These are phyloP conservation scores for Drosophila prosaltans DNA, from an alignment of 1,140 invertebrate species.

Conservation along the genomic window DNA sequence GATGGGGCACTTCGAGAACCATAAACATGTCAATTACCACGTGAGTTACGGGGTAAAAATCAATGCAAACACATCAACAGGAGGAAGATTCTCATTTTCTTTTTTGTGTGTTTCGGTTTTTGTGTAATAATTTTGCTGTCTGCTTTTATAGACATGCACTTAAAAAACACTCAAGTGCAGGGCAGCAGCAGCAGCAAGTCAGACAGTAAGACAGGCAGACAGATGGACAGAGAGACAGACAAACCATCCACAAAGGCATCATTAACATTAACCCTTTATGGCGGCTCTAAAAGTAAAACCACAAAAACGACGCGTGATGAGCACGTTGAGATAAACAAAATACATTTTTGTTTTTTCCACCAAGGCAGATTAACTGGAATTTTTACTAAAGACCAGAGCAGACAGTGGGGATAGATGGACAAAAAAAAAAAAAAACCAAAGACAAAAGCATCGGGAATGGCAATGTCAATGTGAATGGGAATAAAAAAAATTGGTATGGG, in stretches of 20 bases:
- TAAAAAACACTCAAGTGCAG: slow-evolving; percentile 78
- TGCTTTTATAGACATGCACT: slow-evolving; percentile 76
- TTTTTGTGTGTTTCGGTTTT: slow-evolving; percentile 37
- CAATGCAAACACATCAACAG: slow-evolving; percentile 58
- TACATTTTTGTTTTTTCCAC: slow-evolving; percentile 44
- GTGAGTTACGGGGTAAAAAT: slow-evolving; percentile 69
- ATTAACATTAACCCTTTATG: slow-evolving; percentile 80
- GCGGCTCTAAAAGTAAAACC: slow-evolving; percentile 73
- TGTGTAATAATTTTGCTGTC: slow-evolving; percentile 68
- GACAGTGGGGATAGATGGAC: slow-evolving; percentile 5
- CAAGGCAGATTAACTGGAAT: slow-evolving; percentile 59
- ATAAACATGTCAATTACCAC: slow-evolving; percentile 77
- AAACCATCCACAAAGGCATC: slow-evolving; percentile 54
- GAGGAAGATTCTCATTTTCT: slow-evolving; percentile 6
- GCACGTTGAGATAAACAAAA: slow-evolving; percentile 80
- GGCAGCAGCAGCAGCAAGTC: slow-evolving; percentile 12
- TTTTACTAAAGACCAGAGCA: slow-evolving; percentile 50
- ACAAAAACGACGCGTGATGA: slow-evolving; percentile 78
- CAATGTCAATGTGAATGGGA: background rate
- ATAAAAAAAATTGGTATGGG: background rate
- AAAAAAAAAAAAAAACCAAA: slow-evolving; percentile 13
- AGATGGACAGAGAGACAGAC: background rate
- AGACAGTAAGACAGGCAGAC: slow-evolving; percentile 6
- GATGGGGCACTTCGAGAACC: slow-evolving; percentile 25
- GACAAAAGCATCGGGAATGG: slow-evolving; percentile 22